A percentile compares a stretch with the other conserved stretches of the same genome.
These are phyloP conservation scores for Drosophila villosipedis DNA, from an alignment of 2,888 invertebrate genomes.

Conservation along the genomic window DNA sequence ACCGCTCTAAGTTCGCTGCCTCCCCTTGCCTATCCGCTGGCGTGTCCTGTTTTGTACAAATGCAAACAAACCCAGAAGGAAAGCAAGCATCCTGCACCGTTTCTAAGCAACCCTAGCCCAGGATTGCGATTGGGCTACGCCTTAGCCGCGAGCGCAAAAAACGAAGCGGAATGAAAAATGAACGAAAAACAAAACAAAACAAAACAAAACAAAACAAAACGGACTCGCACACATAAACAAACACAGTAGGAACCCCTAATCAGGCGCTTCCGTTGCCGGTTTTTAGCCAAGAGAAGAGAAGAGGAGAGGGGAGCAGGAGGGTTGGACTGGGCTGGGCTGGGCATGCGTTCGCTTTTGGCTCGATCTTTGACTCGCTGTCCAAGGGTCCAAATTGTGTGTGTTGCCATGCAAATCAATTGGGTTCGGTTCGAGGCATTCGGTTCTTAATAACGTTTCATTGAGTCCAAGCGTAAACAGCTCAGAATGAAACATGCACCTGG, in stretches of 20 bases:
- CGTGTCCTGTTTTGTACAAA: slow-evolving; percentile 56
- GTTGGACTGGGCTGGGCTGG: background rate
- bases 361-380: slow-evolving; percentile 34
- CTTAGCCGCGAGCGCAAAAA: slow-evolving; percentile 45
- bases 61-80: slow-evolving; percentile 72
- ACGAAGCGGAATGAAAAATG: background rate
- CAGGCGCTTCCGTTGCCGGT: slow-evolving; percentile 64
- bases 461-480: slow-evolving; percentile 9
- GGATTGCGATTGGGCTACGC: slow-evolving; percentile 57
- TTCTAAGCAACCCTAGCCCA: slow-evolving; percentile 59
- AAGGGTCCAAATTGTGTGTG: slow-evolving; percentile 48
- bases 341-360: slow-evolving; percentile 5
- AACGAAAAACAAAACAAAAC: slow-evolving; percentile 3
- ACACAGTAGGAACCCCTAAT: slow-evolving; percentile 63
- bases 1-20: background rate
- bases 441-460: slow-evolving; percentile 22
- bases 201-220: slow-evolving; percentile 11
- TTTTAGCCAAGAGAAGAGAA: background rate
- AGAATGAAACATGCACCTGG: slow-evolving; percentile 55
- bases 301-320: background rate
- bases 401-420: slow-evolving; percentile 70
- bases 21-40: background rate
- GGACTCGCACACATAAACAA: slow-evolving; percentile 33
- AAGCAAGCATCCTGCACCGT: slow-evolving; percentile 38
- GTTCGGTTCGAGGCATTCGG: slow-evolving; percentile 21